Evolutionary conservation across 37 sponge, comb jelly and placozoan genomes (phyloP).

Genomic region (Agelas oroides): DNA sequence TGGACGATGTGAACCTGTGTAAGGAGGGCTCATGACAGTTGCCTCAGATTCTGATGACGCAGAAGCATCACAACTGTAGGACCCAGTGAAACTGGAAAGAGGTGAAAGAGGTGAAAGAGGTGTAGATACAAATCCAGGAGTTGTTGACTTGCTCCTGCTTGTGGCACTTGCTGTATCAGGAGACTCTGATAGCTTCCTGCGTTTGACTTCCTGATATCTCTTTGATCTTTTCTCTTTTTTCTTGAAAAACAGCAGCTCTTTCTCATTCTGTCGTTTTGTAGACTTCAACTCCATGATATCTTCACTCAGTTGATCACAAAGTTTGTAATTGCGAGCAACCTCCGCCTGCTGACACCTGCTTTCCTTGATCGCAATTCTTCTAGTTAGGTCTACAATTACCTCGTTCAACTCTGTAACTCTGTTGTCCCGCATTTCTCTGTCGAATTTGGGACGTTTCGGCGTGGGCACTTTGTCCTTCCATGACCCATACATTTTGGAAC

Average conservation of each 20-base stretch:
- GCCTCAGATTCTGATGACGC: no score
- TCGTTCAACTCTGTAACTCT: no score
- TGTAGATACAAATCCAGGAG: no score
- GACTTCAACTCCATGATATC: neutral
- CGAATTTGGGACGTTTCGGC: neutral
- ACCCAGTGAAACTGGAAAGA: no score
- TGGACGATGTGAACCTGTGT: no score
- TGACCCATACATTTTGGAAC: neutral
- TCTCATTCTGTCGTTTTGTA: neutral
- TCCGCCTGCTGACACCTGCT: neutral
- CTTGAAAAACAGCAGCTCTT: neutral
- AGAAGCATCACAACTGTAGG: no score
- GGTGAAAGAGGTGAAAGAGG: no score
- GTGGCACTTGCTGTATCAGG: neutral
- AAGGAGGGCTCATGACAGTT: no score
- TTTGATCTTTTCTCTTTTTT: constrained; percentile 16
- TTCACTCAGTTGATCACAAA: constrained; percentile 5
- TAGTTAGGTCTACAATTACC: no score
- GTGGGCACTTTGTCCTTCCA: neutral
- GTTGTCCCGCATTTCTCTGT: no score
- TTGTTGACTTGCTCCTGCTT: no score
- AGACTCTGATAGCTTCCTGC: neutral
- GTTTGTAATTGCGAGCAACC: neutral
- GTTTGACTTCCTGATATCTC: neutral
- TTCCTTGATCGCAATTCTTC: no score